Evolutionary conservation across 2,888 invertebrate genomes (phyloP), one percentile per base, ranked within the genome.

Genomic region (Lymantria monacha): DNA sequence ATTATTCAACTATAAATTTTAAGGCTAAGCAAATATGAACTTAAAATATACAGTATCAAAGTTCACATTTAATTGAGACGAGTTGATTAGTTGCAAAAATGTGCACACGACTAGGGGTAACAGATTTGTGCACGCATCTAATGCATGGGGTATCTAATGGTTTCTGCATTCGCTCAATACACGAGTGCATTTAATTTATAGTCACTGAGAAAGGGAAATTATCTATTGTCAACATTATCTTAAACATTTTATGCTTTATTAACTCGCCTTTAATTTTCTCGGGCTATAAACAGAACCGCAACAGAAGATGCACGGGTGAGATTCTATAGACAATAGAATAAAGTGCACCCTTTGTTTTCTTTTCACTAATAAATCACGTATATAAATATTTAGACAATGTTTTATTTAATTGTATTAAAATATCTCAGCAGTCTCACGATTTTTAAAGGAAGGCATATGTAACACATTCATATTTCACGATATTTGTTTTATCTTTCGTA

Each of bases 161-260:
- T 70, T 61, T 70, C 75, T 81, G 79, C 85, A 83, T 85, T 83
- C 87, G 84, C 77, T 72, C 67, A 74, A 73, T 74, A 77, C 80
- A 79, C 74, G 72, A 76, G 72, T 80, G 74, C 76, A 73, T 75
- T 81, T 85, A 87, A 89, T 88, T 89, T 89, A 90, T 83, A 68
- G 68, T 44, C 49, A 50, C 63, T 60, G 82, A 84, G 84, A 85
- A 53, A 85, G 85, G 87, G 88, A 86, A 75, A 76, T 82, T 81
- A 87, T 72, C 81, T 71, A 83, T 81, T 87, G 88, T 87, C 76
- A 83, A 86, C 81, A 79, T 78, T 82, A 87, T 87, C 84, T 89
- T 89, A 79, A 81, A 85, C 82, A 83, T 86, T 87, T 76, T 83
- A 84, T 79, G 79, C 74, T 59, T 74, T 83, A 84, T 86, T 83